phyloP scores from a whole-genome alignment of 1,140 invertebrate species.

The Plodia interpunctella region DNA sequence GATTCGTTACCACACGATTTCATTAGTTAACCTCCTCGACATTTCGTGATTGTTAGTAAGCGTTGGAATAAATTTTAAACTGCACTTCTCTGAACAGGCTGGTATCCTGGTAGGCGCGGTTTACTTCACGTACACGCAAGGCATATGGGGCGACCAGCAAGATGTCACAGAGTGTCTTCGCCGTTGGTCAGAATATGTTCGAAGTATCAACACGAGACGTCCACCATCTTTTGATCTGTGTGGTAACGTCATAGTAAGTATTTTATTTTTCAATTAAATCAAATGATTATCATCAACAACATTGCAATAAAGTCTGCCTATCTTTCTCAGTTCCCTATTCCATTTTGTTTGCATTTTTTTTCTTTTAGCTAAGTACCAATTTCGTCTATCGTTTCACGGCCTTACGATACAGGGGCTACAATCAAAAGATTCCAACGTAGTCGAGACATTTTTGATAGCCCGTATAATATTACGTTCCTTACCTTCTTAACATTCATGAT shows the following conservation, averaged over 20 bases:
- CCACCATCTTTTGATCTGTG: conserved; percentile 55
- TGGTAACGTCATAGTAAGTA: conserved; percentile 62
- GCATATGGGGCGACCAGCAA: conserved; percentile 68
- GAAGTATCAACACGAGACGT: conserved; percentile 58
- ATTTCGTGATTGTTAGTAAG: conserved; percentile 52
- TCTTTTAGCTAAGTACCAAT: too few species aligned
- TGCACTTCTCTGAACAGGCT: conserved; percentile 41
- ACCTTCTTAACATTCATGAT: conserved; percentile 27
- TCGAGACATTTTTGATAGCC: too few species aligned
- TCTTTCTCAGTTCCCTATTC: too few species aligned
- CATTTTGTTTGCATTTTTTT: too few species aligned
- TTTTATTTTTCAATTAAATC: not conserved
- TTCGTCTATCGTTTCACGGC: too few species aligned
- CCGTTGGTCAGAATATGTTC: conserved; percentile 61
- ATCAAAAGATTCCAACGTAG: too few species aligned
- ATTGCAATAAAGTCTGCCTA: too few species aligned
- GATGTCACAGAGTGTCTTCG: conserved; percentile 58
- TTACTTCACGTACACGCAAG: conserved; percentile 66
- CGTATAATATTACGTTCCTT: conserved; percentile 13
- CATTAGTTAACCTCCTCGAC: conserved; percentile 37
- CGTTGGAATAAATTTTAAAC: conserved; percentile 22
- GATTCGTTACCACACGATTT: conserved; percentile 1
- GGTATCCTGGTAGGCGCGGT: conserved; percentile 61
- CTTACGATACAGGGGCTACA: too few species aligned
- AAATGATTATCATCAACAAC: not conserved